phyloP scores from a whole-genome alignment of 2,113 vertebrate species.

The Garra rufa region DNA sequence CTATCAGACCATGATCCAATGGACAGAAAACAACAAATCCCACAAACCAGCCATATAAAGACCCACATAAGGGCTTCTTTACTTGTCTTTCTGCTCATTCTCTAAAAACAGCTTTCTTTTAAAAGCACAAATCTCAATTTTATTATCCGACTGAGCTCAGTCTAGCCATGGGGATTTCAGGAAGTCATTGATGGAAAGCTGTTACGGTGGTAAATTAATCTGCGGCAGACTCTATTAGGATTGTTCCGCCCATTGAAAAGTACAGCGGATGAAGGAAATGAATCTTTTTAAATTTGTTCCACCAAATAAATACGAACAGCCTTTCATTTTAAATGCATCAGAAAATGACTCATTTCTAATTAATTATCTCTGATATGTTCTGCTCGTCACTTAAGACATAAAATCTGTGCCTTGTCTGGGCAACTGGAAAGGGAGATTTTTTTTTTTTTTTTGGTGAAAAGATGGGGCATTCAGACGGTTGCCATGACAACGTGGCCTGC shows the following conservation, averaged over 20 bases:
- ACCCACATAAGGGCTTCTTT: neutral
- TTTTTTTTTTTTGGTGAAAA: neutral
- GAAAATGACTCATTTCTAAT: neutral
- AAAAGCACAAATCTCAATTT: conserved; percentile 30
- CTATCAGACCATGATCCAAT: neutral
- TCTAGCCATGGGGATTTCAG: conserved; percentile 22
- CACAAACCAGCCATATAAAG: conserved; percentile 21
- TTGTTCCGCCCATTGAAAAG: conserved; percentile 23
- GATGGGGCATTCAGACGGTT: conserved; percentile 15
- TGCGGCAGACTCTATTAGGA: conserved; percentile 9
- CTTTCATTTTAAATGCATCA: neutral
- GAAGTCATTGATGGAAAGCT: conserved; percentile 30
- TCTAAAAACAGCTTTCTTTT: conserved; percentile 4
- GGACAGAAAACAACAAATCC: conserved; percentile 37
- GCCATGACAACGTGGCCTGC: conserved; percentile 24
- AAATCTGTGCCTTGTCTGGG: conserved; percentile 23
- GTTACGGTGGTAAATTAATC: conserved; percentile 24
- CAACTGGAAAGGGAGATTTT: conserved; percentile 14
- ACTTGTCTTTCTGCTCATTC: conserved; percentile 9
- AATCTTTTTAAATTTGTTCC: neutral
- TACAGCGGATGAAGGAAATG: conserved; percentile 3
- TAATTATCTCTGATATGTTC: neutral
- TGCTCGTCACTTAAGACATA: neutral
- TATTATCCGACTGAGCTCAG: conserved; percentile 17
- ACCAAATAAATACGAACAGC: conserved; percentile 31